These are phyloP conservation scores for Sycophila texana DNA, from an alignment of 2,888 invertebrate genomes.

Conservation along the genomic window DNA sequence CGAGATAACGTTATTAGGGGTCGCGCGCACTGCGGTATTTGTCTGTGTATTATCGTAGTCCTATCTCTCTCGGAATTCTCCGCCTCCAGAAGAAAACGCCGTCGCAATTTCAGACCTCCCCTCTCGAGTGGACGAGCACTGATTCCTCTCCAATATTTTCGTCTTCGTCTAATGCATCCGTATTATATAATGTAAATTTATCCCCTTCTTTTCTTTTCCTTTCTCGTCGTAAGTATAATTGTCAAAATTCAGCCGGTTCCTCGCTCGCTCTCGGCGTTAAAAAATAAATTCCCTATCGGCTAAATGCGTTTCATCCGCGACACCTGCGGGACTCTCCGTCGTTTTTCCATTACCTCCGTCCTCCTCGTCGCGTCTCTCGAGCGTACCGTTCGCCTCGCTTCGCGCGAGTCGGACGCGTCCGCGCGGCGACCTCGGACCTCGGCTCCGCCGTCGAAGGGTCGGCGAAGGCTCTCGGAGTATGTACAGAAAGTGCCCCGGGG, in stretches of 20 bases:
- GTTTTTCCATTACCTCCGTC: constrained; percentile 14
- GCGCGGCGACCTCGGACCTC: constrained; percentile 52
- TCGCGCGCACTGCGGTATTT: constrained; percentile 54
- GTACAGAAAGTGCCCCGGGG: constrained; percentile 38
- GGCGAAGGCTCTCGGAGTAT: constrained; percentile 41
- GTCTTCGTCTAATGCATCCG: neutral
- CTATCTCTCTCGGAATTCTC: neutral
- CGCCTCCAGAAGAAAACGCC: neutral
- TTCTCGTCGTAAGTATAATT: constrained; percentile 15
- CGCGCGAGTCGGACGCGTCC: constrained; percentile 2
- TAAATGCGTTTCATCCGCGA: constrained; percentile 58
- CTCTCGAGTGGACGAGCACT: too few species aligned
- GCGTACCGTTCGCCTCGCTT: neutral
- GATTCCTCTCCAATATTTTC: neutral
- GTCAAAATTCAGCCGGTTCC: neutral
- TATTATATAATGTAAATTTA: neutral
- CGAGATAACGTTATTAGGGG: constrained; percentile 56
- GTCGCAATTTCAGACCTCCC: too few species aligned
- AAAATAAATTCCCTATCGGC: constrained; percentile 74
- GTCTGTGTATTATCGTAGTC: constrained; percentile 45
- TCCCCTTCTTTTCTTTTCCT: neutral
- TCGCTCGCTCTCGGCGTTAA: constrained; percentile 66
- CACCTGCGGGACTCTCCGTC: constrained; percentile 45
- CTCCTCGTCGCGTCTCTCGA: constrained; percentile 1
- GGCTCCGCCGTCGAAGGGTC: constrained; percentile 35